A percentile compares a stretch with the other conserved stretches of the same genome.
Conservation (phyloP, 2,797 vertebrate genomes). For the Acanthurus leucopareius region DNA sequence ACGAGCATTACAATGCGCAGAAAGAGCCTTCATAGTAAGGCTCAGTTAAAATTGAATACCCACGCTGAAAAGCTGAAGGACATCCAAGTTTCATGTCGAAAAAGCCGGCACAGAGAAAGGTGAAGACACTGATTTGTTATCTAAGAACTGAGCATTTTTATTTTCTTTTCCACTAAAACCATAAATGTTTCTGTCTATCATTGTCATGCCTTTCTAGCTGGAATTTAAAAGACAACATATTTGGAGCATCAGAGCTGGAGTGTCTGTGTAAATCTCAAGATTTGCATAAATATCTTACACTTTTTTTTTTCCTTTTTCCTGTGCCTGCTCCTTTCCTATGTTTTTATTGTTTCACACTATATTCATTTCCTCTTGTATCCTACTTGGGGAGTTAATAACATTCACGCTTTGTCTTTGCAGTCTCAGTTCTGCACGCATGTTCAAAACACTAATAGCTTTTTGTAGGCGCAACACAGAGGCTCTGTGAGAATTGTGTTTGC, state of each 20-base stretch:
- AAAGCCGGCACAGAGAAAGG: conserved; percentile 3
- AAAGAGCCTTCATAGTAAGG: neutral
- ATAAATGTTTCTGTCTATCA: conserved; percentile 39
- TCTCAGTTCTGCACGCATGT: conserved; percentile 49
- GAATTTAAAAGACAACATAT: conserved; percentile 50
- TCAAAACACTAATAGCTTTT: conserved; percentile 69
- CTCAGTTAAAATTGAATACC: neutral
- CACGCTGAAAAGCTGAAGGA: neutral
- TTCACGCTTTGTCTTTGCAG: conserved; percentile 51
- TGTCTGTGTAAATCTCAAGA: conserved; percentile 38
- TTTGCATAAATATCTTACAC: conserved; percentile 69
- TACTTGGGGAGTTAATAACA: conserved; percentile 72
- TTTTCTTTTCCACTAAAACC: conserved; percentile 47
- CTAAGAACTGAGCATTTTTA: conserved; percentile 28
- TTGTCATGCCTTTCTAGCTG: conserved; percentile 24
- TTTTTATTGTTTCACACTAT: conserved; percentile 62
- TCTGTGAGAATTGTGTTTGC: conserved; percentile 63
- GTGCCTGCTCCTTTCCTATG: conserved; percentile 25
- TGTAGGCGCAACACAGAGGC: conserved; percentile 47
- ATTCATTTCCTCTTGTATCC: conserved; percentile 67
- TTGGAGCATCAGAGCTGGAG: conserved; percentile 39
- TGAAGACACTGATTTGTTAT: conserved; percentile 50
- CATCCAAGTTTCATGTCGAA: neutral
- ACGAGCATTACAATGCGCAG: neutral
- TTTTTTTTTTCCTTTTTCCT: conserved; percentile 32